Evolutionary conservation across 2,888 invertebrate species (phyloP), one percentile per base, ranked within the genome.

Genomic region (Molorchus minor): DNA sequence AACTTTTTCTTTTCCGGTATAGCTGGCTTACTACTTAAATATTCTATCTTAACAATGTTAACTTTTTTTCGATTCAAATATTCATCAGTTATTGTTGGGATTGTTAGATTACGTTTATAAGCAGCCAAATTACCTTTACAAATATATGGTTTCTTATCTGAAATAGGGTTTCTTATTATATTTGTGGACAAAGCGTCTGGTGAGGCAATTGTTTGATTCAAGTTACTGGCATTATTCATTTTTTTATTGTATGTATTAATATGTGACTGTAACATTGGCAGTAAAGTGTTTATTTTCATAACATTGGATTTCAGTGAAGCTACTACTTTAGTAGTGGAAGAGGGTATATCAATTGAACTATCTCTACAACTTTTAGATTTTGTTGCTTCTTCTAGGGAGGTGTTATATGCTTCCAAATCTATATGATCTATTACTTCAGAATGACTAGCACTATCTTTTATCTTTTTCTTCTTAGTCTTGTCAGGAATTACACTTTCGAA

Each of bases 41-140:
- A 56, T 35, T 65, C 59, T 12, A 65, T 63, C 44, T 55, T 61
- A 13, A 65, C 59, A 29, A 65, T 61, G 13, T 65, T 65, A 8
- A 61, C 35, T 38, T 61, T 63, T 12, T 57, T 61, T 21, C 61
- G 20, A 21, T 55, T 43, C 15, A 63, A 49, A 52, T 65, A 61
- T 45, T 65, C 29, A n/a, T 61, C 59, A 10, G 63, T 65, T 35
- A 41, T 63, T 13, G 55, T 36, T 44, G 64, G 51, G 12, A 38
- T 10, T 10, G n/a, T 12, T 16, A 29, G 29, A n/a, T 36, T 36
- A 38, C 13, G 17, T 33, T 20, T 47, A 8, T 47, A 47, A n/a
- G 13, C 10, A 7, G 47, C 19, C 20, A 47, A 13, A 8, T 17
- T 20, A 10, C 47, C 47, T 47, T 47, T 47, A 35, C 29, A 47